Evolutionary conservation across 2,113 vertebrate species (phyloP).

Genomic region (Pithys albifrons): DNA sequence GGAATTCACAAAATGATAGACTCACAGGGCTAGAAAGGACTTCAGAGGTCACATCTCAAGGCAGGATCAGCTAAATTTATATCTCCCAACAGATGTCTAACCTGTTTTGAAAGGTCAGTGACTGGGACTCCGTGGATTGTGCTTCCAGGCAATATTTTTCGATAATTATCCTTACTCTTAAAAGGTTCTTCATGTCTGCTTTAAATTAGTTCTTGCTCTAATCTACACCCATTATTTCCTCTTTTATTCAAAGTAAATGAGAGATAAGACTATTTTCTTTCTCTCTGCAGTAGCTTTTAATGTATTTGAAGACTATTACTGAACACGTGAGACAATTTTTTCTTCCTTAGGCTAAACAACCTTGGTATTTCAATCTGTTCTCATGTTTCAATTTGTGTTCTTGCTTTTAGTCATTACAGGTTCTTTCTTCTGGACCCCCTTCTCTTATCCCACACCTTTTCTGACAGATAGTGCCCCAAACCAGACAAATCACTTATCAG

Average conservation of each 20-base stretch:
- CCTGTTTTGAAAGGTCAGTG: slow-evolving; percentile 22
- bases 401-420: neutral
- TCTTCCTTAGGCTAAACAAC: neutral
- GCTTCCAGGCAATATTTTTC: neutral
- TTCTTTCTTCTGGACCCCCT: neutral
- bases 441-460: neutral
- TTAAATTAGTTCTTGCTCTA: neutral
- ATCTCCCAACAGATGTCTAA: neutral
- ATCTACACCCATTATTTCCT: neutral
- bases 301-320: neutral
- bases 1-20: neutral
- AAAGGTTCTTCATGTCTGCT: neutral
- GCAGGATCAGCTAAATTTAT: neutral
- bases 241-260: neutral
- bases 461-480: neutral
- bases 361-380: neutral
- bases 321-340: accelerated
- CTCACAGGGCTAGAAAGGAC: neutral
- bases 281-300: neutral
- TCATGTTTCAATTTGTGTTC: neutral
- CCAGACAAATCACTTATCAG: neutral
- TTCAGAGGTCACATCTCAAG: slow-evolving; percentile 25
- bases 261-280: neutral
- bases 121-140: neutral
- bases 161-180: neutral